Conservation (phyloP, 2,113 vertebrate species). For the Pedetes capensis region DNA sequence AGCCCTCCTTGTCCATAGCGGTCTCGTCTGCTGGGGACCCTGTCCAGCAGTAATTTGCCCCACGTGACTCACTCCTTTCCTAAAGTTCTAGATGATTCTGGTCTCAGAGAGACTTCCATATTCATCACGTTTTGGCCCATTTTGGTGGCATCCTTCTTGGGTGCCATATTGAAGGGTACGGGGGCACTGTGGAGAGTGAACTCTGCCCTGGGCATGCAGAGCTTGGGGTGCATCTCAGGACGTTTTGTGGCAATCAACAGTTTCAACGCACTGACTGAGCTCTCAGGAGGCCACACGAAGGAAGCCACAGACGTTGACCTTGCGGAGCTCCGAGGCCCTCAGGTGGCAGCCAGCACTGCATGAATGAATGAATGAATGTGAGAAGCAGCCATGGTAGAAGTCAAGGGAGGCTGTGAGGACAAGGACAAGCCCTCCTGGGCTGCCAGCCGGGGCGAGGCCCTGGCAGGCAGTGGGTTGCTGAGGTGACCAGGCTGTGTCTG, state of each 20-base stretch:
- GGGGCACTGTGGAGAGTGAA: rapidly evolving
- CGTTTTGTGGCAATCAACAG: rapidly evolving
- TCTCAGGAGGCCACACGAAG: neutral
- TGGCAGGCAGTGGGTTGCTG: rapidly evolving
- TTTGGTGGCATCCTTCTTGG: neutral
- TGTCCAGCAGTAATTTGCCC: rapidly evolving
- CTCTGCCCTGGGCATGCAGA: neutral
- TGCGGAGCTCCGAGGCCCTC: neutral
- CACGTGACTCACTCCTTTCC: too few relatives aligned
- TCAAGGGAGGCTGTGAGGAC: too few relatives aligned
- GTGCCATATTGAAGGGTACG: rapidly evolving
- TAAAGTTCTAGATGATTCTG: neutral
- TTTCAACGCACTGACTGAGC: rapidly evolving
- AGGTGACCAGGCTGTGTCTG: too few relatives aligned
- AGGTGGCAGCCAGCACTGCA: too few relatives aligned
- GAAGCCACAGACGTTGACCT: too few relatives aligned
- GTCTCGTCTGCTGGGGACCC: rapidly evolving
- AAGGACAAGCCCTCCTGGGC: rapidly evolving
- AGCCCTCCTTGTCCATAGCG: rapidly evolving
- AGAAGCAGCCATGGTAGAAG: rapidly evolving
- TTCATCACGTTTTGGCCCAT: rapidly evolving
- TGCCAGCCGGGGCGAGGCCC: rapidly evolving
- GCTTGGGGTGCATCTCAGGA: rapidly evolving
- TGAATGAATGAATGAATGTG: rapidly evolving
- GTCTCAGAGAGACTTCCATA: neutral